These are phyloP conservation scores for Folsomia manolachei DNA, from an alignment of 2,888 invertebrate species.

Conservation along the genomic window DNA sequence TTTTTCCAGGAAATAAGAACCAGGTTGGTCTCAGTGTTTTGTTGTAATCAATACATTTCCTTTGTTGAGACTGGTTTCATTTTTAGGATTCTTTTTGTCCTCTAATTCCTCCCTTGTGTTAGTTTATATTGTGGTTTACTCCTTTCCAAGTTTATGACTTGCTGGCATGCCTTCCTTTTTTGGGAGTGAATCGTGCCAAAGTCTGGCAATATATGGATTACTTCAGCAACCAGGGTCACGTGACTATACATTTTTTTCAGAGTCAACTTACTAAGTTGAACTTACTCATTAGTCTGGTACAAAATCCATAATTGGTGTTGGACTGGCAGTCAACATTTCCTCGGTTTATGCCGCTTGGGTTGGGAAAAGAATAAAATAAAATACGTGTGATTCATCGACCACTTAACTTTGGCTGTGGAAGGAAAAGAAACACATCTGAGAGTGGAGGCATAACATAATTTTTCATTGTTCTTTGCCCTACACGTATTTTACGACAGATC, in stretches of 20 bases:
- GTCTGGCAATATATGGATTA: no score
- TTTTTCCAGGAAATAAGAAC: neutral
- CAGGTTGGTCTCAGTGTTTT: neutral
- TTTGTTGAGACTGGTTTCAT: slow-evolving; percentile 1
- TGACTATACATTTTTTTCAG: no score
- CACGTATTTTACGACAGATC: neutral
- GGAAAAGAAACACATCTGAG: neutral
- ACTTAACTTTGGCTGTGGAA: neutral
- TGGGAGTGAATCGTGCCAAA: no score
- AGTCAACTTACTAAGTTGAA: no score
- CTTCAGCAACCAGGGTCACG: no score
- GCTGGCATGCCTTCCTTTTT: neutral
- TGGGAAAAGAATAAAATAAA: neutral
- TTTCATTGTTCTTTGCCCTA: slow-evolving; percentile 1
- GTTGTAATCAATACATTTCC: neutral
- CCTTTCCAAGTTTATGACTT: neutral
- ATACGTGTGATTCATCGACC: neutral
- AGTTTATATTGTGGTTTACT: neutral
- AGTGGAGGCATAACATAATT: neutral
- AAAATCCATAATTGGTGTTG: neutral
- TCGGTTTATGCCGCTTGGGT: neutral
- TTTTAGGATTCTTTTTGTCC: neutral
- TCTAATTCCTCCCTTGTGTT: neutral
- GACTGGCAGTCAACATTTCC: neutral
- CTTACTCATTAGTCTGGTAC: no score